A percentile compares a stretch with the other conserved stretches of the same genome.
Conservation (phyloP, 1,140 invertebrate genomes). For the Diplogasteroides magnus region DNA sequence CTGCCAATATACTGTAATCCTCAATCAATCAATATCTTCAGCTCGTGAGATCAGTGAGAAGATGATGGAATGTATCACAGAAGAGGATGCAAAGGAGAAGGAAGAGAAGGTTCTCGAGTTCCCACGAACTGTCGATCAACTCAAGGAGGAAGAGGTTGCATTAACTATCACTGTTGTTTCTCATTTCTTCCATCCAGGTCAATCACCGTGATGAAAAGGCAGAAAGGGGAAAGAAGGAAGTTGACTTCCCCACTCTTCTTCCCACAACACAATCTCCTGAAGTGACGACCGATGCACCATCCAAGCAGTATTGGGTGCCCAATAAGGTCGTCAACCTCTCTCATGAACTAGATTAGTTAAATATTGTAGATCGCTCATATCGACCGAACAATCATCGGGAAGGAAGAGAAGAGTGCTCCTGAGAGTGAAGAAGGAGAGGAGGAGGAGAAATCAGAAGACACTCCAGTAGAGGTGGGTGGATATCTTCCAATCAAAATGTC, state of each 20-base stretch:
- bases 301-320: neutral
- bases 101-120: neutral
- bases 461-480: too few relatives aligned
- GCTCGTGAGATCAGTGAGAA: neutral
- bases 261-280: neutral
- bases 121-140: too few relatives aligned
- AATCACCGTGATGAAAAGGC: neutral
- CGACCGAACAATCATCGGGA: neutral
- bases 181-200: too few relatives aligned
- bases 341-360: neutral
- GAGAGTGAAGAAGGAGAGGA: neutral
- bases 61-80: neutral
- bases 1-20: too few relatives aligned
- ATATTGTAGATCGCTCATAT: neutral
- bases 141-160: too few relatives aligned
- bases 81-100: neutral
- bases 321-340: neutral
- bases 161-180: too few relatives aligned
- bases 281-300: neutral
- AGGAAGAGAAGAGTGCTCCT: neutral
- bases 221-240: neutral
- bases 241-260: neutral
- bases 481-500: too few relatives aligned
- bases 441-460: neutral
- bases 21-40: neutral